Percentiles rank a stretch among this genome's conserved stretches.
These are phyloP conservation scores for Caprella mutica DNA, from an alignment of 2,888 invertebrate species.

Conservation along the genomic window DNA sequence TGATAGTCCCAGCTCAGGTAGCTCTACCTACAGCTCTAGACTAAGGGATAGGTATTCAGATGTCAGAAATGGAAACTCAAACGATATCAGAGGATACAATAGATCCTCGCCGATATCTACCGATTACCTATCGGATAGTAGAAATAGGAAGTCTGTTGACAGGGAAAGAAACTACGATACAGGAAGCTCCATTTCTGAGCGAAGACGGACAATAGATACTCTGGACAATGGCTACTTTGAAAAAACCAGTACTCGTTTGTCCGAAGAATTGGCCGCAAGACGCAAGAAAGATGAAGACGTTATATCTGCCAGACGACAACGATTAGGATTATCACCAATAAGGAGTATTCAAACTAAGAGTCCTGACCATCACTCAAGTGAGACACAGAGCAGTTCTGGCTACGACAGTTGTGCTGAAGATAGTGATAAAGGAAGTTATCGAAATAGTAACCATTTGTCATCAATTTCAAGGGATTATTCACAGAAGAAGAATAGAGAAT, in stretches of 20 bases:
- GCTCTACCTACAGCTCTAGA: slow-evolving; percentile 28
- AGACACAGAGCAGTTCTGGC: too few species aligned
- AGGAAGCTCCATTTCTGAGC: slow-evolving; percentile 21
- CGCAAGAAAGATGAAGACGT: slow-evolving; percentile 3
- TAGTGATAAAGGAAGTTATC: too few species aligned
- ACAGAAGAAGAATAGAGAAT: too few species aligned
- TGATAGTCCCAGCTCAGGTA: slow-evolving; percentile 19
- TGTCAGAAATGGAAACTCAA: slow-evolving; percentile 22
- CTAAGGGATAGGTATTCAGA: slow-evolving; percentile 26
- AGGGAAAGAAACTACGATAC: slow-evolving; percentile 14
- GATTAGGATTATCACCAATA: slow-evolving; percentile 5
- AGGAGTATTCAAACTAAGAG: neutral
- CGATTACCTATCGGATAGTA: slow-evolving; percentile 25
- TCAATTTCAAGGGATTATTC: too few species aligned
- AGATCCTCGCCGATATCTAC: slow-evolving; percentile 18
- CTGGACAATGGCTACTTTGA: too few species aligned
- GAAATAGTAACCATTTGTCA: too few species aligned
- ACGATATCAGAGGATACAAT: slow-evolving; percentile 23
- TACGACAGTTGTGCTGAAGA: too few species aligned
- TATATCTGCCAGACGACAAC: neutral
- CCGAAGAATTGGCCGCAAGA: slow-evolving; percentile 1
- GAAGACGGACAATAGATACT: slow-evolving; percentile 20
- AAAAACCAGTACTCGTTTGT: neutral
- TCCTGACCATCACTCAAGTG: neutral
- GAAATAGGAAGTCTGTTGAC: slow-evolving; percentile 7